Percentiles rank a stretch among this genome's conserved stretches.
These are phyloP conservation scores for Acanthoscelides obtectus DNA, from an alignment of 2,888 invertebrate species.

Conservation along the genomic window DNA sequence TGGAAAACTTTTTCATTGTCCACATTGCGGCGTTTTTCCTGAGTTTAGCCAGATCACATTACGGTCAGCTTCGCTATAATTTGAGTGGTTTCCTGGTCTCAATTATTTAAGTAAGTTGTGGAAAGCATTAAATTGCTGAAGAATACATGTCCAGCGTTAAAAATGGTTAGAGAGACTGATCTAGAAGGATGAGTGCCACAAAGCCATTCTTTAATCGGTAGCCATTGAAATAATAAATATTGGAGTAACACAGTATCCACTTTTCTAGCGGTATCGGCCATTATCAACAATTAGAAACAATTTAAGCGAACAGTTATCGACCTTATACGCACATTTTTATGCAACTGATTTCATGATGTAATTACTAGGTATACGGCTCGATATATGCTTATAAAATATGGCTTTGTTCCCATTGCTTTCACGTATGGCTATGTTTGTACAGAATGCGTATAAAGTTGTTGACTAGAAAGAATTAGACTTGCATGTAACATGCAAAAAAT, in stretches of 20 bases:
- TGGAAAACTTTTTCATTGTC: too few relatives aligned
- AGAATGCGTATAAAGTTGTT: background rate
- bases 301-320: background rate
- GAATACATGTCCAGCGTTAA: too few relatives aligned
- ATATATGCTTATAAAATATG: background rate
- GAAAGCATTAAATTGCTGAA: too few relatives aligned
- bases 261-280: background rate
- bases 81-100: too few relatives aligned
- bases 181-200: background rate
- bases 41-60: too few relatives aligned
- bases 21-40: too few relatives aligned
- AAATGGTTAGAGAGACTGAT: too few relatives aligned
- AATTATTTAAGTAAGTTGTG: too few relatives aligned
- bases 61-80: too few relatives aligned
- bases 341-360: background rate
- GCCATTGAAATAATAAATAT: background rate
- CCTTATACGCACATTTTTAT: background rate
- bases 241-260: background rate
- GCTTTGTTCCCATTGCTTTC: background rate
- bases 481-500: background rate
- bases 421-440: background rate
- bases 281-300: background rate
- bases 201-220: background rate
- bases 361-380: background rate
- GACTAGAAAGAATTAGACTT: background rate